phyloP scores from a whole-genome alignment of 1,140 invertebrate genomes.

The Drosophila tsacasi region DNA sequence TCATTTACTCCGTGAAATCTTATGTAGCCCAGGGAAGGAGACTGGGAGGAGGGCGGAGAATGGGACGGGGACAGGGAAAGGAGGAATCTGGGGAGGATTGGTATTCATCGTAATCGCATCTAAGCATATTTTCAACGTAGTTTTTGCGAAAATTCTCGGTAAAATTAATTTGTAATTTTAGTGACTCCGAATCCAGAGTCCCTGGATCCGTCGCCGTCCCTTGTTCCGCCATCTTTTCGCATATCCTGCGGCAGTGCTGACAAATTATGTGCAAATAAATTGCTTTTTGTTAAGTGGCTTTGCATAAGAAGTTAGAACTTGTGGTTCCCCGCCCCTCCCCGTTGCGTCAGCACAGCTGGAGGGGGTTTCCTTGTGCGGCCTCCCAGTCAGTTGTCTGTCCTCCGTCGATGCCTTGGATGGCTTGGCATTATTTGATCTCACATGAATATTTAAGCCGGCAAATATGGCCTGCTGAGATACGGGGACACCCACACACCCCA shows the following conservation, averaged over 20 bases:
- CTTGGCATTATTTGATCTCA: slow-evolving; percentile 71
- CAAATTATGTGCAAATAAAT: slow-evolving; percentile 84
- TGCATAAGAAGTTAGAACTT: slow-evolving; percentile 78
- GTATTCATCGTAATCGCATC: slow-evolving; percentile 46
- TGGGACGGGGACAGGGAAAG: neutral
- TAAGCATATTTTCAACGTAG: slow-evolving; percentile 68
- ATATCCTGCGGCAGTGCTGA: slow-evolving; percentile 76
- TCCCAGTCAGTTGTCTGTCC: slow-evolving; percentile 26
- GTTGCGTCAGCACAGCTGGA: slow-evolving; percentile 16
- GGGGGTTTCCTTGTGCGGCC: slow-evolving; percentile 22
- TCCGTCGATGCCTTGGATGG: slow-evolving; percentile 31
- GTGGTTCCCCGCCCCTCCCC: slow-evolving; percentile 29
- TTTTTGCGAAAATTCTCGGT: slow-evolving; percentile 76
- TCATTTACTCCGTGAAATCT: slow-evolving; percentile 70
- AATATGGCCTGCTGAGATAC: slow-evolving; percentile 54
- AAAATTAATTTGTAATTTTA: slow-evolving; percentile 83
- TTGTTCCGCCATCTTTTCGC: slow-evolving; percentile 47
- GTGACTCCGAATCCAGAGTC: slow-evolving; percentile 40
- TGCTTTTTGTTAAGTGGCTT: slow-evolving; percentile 84
- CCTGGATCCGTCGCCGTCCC: neutral
- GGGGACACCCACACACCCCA: slow-evolving; percentile 4
- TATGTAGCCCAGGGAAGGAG: neutral
- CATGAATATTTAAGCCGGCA: slow-evolving; percentile 77
- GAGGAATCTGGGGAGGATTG: slow-evolving; percentile 9
- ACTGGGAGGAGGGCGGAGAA: neutral